Base-by-base conservation (phyloP, 1,140 invertebrate genomes). In the Steinernema khuongi region DNA sequence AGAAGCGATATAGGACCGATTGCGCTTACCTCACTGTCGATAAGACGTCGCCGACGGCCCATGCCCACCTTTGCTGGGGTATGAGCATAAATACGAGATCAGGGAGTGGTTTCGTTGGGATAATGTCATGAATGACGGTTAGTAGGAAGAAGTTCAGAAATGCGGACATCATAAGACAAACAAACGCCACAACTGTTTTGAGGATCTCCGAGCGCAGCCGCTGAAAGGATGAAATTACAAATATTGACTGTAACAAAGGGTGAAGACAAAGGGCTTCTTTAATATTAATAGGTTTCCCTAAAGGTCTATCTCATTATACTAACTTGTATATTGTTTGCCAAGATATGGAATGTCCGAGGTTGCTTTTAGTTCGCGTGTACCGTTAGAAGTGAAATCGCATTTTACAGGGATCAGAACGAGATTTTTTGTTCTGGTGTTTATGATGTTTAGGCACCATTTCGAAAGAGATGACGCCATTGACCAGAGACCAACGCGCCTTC, bases 101-200 rank as follows among this genome's bases (percentile, higher is more conserved):
- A 31, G 81, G 75, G 1, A 84, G 74, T 19, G 79, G 75, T 41
- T 79, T 31, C 4, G 73, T 71, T 18, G 83, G 83, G 30, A 85
- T 84, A 69, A 84, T 76, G 71, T 84, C 82, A 69, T 85, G 83
- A 44, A 85, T 82, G 7, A 85, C 81, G 17, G 83, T 84, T 11
- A 84, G 78, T 18, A 84, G 73, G 60, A 84, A 85, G 66, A 84
- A 84, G 70, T 84, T 84, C 44, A 84, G 77, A 68, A 84, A 84
- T 19, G 83, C 83, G 1, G 83, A 81, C 7, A 84, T 33, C 72
- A 79, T 77, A 18, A 84, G 68, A 50, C 83, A 84, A 60, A 75
- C 36, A 67, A 85, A 84, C 11, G 83, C 83, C 14, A 81, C 74
- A 17, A 75, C 18, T n/a, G 82, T 81, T 67, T 84, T 84, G 43